Evolutionary conservation across 1,140 invertebrate genomes (phyloP), one percentile per base, ranked within the genome.

Genomic region (Listronotus oregonensis): DNA sequence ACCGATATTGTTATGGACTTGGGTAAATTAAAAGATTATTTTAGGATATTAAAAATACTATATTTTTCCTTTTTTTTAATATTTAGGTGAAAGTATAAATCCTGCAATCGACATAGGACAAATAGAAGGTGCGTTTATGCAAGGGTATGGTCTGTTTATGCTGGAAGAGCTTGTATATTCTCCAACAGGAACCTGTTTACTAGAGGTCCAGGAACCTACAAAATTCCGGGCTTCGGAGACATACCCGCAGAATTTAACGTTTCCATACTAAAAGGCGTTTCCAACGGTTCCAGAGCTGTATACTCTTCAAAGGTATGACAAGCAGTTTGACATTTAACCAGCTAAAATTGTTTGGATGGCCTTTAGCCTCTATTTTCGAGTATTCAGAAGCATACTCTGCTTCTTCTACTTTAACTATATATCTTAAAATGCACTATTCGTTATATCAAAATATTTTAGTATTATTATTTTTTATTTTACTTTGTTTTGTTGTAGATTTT

Each of bases 1-100:
- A 92, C 91, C 3, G 93, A 98, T 73, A 97, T 98, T 71, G 93
- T 98, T 0, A 97, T 97, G 95, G 96, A 98, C 81, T 83, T 97
- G 54, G 86, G 86, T 75, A 66, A 37, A n/a, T n/a, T n/a, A n/a
- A n/a, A n/a, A n/a, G n/a, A n/a, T n/a, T n/a, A n/a, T n/a, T n/a
- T n/a, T n/a, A n/a, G n/a, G n/a, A n/a, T n/a, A n/a, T n/a, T n/a
- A n/a, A n/a, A n/a, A n/a, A n/a, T n/a, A n/a, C n/a, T n/a, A n/a
- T n/a, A n/a, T n/a, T n/a, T n/a, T n/a, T n/a, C n/a, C n/a, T n/a
- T n/a, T n/a, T n/a, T n/a, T n/a, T n/a, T n/a, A n/a, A n/a, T n/a
- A n/a, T 73, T 15, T 49, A 75, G 91, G 91, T 15, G 87, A 93
- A 62, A 96, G 93, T 81, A 80, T 98, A 31, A 98, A 98, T 82